Conservation (phyloP, 1,140 invertebrate species). For the Pristionchus pacificus region DNA sequence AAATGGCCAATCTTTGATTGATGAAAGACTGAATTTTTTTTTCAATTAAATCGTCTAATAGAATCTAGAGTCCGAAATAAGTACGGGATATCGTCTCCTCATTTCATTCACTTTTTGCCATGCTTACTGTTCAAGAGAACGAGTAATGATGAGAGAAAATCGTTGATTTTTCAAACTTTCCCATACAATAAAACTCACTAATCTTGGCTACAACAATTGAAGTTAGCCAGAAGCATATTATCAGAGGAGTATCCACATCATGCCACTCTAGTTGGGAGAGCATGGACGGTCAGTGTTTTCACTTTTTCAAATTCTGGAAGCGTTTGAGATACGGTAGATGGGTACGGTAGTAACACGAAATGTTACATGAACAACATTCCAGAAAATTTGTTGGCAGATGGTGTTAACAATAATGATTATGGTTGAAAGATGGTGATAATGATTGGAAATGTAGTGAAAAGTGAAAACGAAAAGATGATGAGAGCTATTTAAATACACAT, state of each 20-base stretch:
- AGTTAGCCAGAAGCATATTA: conserved; percentile 41
- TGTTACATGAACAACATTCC: too few species aligned
- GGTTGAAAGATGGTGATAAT: too few species aligned
- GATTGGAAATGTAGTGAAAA: too few species aligned
- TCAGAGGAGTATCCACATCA: conserved; percentile 42
- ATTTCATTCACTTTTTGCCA: too few species aligned
- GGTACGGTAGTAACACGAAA: too few species aligned
- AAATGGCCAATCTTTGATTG: conserved; percentile 26
- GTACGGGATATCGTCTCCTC: too few species aligned
- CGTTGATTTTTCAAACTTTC: conserved; percentile 15
- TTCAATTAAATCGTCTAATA: conserved; percentile 3
- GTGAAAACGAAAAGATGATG: too few species aligned
- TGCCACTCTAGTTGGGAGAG: conserved; percentile 40
- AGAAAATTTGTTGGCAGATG: too few species aligned
- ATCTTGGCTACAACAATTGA: conserved; percentile 46
- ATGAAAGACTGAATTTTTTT: conserved; percentile 42
- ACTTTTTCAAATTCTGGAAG: too few species aligned
- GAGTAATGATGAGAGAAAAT: conserved; percentile 3
- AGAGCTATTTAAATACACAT: too few species aligned
- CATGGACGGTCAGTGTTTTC: neutral
- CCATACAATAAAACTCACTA: conserved; percentile 19
- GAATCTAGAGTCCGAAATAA: neutral
- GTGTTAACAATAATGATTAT: too few species aligned
- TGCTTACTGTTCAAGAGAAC: conserved; percentile 1
- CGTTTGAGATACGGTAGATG: too few species aligned